Evolutionary conservation across 2,113 vertebrate species (phyloP), one percentile per base, ranked within the genome.

Genomic region (Atrichornis clamosus): DNA sequence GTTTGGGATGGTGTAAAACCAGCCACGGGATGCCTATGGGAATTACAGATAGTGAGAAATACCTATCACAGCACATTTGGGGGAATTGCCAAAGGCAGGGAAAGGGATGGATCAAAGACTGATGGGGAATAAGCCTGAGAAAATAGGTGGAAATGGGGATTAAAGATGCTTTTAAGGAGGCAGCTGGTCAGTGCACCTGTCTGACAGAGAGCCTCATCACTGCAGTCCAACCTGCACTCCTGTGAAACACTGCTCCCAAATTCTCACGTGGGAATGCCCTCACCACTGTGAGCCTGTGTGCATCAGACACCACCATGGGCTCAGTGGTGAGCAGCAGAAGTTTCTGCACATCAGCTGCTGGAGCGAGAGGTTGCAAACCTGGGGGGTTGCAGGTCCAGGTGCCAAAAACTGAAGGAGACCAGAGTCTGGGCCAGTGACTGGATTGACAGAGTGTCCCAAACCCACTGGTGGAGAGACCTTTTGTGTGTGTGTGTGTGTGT

Each of bases 271-370:
- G 67, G 56, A 69, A 62, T 13, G 8, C 17, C 46, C 52, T 32
- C 74, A 41, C 11, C 42, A 1, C 41, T 24, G 41, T 3, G 26
- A 79, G 68, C 1, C 24, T 1, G 0, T 2, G 15, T 11, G 22
- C 33, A 13, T 6, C 10, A 77, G n/a, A 5, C 20, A 65, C 5
- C 46, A 58, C 1, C 1, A 13, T 0, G 8, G 27, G 16, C 35
- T 58, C 65, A 6, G 8, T 1, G 4, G 2, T 3, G 15, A 77
- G 58, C 0, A 60, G 53, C 46, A 73, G 58, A 46, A 50, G 15
- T 15, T 27, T 42, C 4, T 41, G 39, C 9, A 6, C 2, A 3
- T 28, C 32, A 62, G 13, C 18, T 10, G 8, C 30, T 70, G 15
- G 33, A 69, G 49, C 4, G 4, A 49, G 28, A 73, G 23, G 7